These are phyloP conservation scores for Cotesia vestalis DNA, from an alignment of 1,140 invertebrate genomes.

Conservation along the genomic window DNA sequence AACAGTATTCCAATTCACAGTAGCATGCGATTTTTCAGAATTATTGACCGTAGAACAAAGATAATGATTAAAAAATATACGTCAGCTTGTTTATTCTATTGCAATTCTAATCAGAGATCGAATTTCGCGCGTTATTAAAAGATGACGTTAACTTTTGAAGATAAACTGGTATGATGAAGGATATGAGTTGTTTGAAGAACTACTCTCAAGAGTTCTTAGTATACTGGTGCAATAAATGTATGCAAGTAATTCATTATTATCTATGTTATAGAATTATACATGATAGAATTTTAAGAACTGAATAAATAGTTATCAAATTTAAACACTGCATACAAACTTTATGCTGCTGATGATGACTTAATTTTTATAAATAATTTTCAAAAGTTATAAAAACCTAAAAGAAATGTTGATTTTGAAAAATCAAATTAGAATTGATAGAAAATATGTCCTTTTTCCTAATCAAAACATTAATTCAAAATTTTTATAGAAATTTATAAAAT, in stretches of 20 bases:
- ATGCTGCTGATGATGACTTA: too few species aligned
- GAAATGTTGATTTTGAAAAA: too few species aligned
- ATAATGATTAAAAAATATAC: neutral
- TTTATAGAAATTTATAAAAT: too few species aligned
- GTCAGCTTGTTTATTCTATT: slow-evolving; percentile 3
- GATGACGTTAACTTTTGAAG: slow-evolving; percentile 11
- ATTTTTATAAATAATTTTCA: too few species aligned
- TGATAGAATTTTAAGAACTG: too few species aligned
- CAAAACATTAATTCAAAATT: too few species aligned
- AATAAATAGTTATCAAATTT: too few species aligned
- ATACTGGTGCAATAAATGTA: neutral
- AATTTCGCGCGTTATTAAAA: neutral
- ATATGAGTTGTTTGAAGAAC: slow-evolving; percentile 4
- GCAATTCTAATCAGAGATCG: slow-evolving; percentile 8
- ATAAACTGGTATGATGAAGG: neutral
- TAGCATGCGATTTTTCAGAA: neutral
- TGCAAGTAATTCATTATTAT: neutral
- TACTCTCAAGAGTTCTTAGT: slow-evolving; percentile 2
- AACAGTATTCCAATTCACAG: neutral
- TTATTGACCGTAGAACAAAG: neutral
- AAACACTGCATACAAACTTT: too few species aligned
- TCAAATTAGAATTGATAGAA: too few species aligned
- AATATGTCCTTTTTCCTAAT: too few species aligned
- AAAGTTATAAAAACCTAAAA: too few species aligned
- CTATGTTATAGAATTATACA: too few species aligned